A percentile compares a stretch with the other conserved stretches of the same genome.
phyloP scores from a whole-genome alignment of 2,888 invertebrate species.

The Cantharis flavilabris region DNA sequence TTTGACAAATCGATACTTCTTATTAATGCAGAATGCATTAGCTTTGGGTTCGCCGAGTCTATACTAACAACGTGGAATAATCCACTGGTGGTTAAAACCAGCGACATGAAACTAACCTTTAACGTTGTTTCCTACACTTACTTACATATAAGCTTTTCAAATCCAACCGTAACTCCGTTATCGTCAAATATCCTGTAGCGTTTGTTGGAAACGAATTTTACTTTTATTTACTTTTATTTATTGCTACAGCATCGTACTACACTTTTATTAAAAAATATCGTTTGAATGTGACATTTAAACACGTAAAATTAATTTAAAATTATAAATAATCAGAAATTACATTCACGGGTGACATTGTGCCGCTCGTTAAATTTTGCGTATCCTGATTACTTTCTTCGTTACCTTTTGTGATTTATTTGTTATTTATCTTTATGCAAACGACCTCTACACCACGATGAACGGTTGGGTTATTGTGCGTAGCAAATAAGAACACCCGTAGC shows the following conservation, averaged over 20 bases:
- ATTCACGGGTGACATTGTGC: neutral
- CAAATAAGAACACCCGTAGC: neutral
- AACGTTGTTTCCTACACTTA: neutral
- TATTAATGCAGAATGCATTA: neutral
- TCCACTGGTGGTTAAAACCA: neutral
- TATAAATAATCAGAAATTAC: neutral
- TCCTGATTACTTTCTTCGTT: neutral
- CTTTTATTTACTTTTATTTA: neutral
- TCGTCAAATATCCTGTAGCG: neutral
- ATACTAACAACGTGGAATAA: neutral
- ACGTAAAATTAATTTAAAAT: neutral
- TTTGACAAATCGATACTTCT: neutral
- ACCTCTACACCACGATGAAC: neutral
- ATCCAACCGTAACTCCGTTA: neutral
- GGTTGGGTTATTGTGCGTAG: neutral
- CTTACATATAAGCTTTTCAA: neutral
- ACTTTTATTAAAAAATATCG: neutral
- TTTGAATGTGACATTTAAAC: neutral
- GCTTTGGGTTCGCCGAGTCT: neutral
- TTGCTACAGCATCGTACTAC: neutral
- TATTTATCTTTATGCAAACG: neutral
- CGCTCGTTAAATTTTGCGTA: neutral
- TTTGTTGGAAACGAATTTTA: neutral
- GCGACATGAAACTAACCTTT: neutral
- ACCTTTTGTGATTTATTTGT: neutral